Conservation (phyloP, 1,140 invertebrate species). For the Cyrtorhinus lividipennis region DNA sequence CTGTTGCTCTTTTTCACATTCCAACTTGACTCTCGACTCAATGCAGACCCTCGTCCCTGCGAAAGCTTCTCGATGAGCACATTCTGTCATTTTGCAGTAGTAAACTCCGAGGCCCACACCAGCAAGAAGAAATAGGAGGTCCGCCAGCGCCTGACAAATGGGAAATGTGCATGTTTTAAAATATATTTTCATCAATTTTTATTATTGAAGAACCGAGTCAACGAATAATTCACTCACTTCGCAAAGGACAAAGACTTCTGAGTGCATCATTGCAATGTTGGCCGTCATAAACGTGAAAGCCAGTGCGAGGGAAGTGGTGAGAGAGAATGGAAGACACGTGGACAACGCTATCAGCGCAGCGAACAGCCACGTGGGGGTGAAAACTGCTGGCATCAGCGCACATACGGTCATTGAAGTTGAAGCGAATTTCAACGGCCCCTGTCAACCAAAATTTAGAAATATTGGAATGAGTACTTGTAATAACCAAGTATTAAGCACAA, state of each 20-base stretch:
- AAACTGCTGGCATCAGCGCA: neutral
- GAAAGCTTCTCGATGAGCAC: slow-evolving; percentile 70
- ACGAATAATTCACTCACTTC: neutral
- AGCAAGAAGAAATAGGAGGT: slow-evolving; percentile 56
- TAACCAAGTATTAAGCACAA: too few species aligned
- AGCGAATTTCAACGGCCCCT: neutral
- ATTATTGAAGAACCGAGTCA: neutral
- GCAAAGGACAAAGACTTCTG: neutral
- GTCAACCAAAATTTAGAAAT: too few species aligned
- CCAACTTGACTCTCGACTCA: slow-evolving; percentile 78
- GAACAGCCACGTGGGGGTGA: slow-evolving; percentile 1
- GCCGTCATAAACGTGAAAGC: neutral
- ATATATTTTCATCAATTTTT: neutral
- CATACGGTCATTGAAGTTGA: neutral
- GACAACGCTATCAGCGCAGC: neutral
- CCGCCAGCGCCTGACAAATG: slow-evolving; percentile 57
- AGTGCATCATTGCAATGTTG: neutral
- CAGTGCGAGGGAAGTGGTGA: neutral
- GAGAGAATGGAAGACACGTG: slow-evolving; percentile 4
- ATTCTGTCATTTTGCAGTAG: slow-evolving; percentile 71
- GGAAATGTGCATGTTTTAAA: too few species aligned
- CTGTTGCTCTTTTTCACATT: slow-evolving; percentile 83
- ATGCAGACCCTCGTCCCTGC: slow-evolving; percentile 77
- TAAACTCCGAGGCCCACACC: slow-evolving; percentile 68
- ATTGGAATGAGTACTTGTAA: too few species aligned